Percentiles rank a stretch among this genome's conserved stretches.
Conservation (phyloP, 2,888 invertebrate species). For the Heteromurus nitidus region DNA sequence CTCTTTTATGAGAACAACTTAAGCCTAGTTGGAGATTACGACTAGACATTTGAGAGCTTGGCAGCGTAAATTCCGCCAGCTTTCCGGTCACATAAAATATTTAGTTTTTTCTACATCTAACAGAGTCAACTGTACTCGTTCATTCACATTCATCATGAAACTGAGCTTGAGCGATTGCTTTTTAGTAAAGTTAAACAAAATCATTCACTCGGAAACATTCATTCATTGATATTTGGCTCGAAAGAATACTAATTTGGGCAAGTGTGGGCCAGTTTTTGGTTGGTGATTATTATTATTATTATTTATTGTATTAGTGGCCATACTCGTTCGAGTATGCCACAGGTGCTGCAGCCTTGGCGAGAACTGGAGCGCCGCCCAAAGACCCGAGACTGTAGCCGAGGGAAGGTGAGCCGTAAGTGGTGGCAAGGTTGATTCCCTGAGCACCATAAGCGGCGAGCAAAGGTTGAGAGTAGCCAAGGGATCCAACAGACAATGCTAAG, state of each 20-base stretch:
- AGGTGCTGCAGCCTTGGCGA: slow-evolving; percentile 8
- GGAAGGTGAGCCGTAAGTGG: slow-evolving; percentile 68
- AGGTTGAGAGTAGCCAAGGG: slow-evolving; percentile 18
- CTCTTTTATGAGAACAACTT: too few relatives aligned
- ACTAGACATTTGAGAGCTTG: too few relatives aligned
- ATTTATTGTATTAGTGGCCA: slow-evolving; percentile 26
- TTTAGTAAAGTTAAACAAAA: too few relatives aligned
- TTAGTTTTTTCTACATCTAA: too few relatives aligned
- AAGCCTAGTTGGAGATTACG: too few relatives aligned
- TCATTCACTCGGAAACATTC: neutral
- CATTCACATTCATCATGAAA: neutral
- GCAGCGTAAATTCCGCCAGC: too few relatives aligned
- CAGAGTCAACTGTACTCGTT: too few relatives aligned
- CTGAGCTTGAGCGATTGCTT: too few relatives aligned
- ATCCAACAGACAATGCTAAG: slow-evolving; percentile 29
- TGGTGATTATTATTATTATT: neutral
- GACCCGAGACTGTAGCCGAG: slow-evolving; percentile 70
- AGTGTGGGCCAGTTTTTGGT: neutral
- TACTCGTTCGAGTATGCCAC: slow-evolving; percentile 3
- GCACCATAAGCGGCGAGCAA: slow-evolving; percentile 36
- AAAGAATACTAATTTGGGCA: neutral
- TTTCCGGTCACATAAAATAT: too few relatives aligned
- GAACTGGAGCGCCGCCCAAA: slow-evolving; percentile 16
- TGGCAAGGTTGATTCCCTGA: slow-evolving; percentile 46
- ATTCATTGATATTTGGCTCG: slow-evolving; percentile 28